Evolutionary conservation across 1,140 invertebrate genomes (phyloP).

Genomic region (Pygmarrhopalites habei): DNA sequence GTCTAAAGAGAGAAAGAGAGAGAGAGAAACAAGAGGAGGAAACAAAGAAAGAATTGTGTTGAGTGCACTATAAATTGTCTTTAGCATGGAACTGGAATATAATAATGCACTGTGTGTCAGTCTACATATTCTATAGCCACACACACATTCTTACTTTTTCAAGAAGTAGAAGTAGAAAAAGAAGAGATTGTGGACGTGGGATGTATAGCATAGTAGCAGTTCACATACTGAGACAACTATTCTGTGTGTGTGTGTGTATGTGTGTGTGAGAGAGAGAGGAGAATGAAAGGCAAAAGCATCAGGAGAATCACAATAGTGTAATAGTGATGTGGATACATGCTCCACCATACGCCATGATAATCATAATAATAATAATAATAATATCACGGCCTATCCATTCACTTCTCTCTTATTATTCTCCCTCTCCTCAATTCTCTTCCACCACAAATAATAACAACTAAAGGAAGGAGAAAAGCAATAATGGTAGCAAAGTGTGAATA

Average conservation of each 20-base stretch:
- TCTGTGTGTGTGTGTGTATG: too few species aligned
- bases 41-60: not conserved
- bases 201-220: too few species aligned
- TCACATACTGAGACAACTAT: too few species aligned
- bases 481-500: slow-evolving; percentile 15
- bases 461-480: slow-evolving; percentile 7
- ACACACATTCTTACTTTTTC: too few species aligned
- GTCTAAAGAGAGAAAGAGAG: not conserved
- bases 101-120: too few species aligned
- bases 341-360: not conserved
- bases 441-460: not conserved
- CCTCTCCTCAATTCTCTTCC: not conserved
- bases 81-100: not conserved
- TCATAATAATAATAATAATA: slow-evolving; percentile 10
- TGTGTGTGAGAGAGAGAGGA: slow-evolving; percentile 1
- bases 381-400: slow-evolving; percentile 1
- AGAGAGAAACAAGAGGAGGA: not conserved
- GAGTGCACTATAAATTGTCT: not conserved
- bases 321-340: not conserved
- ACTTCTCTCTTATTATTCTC: not conserved
- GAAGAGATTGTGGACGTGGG: too few species aligned
- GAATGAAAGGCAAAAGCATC: slow-evolving; percentile 1
- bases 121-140: too few species aligned
- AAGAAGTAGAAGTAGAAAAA: too few species aligned
- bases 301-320: too few species aligned